Percentiles rank a stretch among this genome's conserved stretches.
These are phyloP conservation scores for Atrina japonica DNA, from an alignment of 2,888 invertebrate genomes.

Conservation along the genomic window DNA sequence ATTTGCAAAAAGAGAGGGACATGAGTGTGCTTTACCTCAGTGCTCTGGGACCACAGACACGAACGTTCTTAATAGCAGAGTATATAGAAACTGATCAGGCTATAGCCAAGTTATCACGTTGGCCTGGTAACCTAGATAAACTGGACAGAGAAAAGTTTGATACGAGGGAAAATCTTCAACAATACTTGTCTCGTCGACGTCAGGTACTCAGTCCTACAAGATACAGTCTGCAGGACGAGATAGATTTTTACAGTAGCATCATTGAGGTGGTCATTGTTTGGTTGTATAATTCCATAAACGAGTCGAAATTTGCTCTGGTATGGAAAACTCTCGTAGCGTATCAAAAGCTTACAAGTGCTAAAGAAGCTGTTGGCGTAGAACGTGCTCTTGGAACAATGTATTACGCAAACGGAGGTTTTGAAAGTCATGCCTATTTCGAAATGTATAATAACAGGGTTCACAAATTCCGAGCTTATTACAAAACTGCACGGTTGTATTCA, in stretches of 20 bases:
- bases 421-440: conserved; percentile 31
- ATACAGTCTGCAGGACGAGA: conserved; percentile 66
- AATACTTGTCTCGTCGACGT: conserved; percentile 66
- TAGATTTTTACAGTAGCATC: conserved; percentile 67
- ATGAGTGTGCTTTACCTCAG: too few relatives aligned
- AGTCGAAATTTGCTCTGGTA: conserved; percentile 67
- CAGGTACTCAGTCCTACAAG: conserved; percentile 60
- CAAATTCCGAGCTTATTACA: conserved; percentile 82
- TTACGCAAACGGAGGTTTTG: conserved; percentile 87
- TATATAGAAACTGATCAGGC: conserved; percentile 63
- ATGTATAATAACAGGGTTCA: conserved; percentile 38
- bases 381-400: conserved; percentile 94
- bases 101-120: conserved; percentile 58
- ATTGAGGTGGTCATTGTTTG: conserved; percentile 68
- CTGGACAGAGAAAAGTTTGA: conserved; percentile 59
- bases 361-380: too few relatives aligned
- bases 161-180: conserved; percentile 62
- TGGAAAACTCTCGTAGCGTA: conserved; percentile 84
- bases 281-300: conserved; percentile 70
- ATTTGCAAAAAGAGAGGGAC: conserved; percentile 63
- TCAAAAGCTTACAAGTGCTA: too few relatives aligned
- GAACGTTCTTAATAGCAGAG: conserved; percentile 55
- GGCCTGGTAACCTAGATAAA: too few relatives aligned
- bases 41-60: conserved; percentile 61
- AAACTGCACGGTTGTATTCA: conserved; percentile 91